Base-by-base conservation (phyloP, 2,113 vertebrate genomes). In the Myotis yumanensis region DNA sequence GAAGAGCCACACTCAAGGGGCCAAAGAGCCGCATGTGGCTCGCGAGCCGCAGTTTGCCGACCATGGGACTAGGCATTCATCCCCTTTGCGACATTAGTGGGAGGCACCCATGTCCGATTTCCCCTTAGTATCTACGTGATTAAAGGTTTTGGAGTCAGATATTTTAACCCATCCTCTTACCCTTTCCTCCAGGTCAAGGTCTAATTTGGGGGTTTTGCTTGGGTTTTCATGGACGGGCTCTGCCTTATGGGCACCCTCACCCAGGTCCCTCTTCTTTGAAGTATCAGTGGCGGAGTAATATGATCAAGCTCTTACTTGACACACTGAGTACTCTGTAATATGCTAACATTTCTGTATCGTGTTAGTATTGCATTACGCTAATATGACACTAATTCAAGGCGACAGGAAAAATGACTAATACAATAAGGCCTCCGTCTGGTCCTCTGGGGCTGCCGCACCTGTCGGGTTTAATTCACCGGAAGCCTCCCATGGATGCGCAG, bases 331-430 rank as follows among this genome's bases (percentile, higher is more conserved):
- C 97, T 98, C 98, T 97, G 95, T 98, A 97, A 98, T 98, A 98
- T 98, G 98, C 98, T 98, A 98, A 98, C 98, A 79, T 98, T 98
- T 98, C 97, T 95, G 93, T 97, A 97, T 98, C 98, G 87, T 97
- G 97, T 98, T 98, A 98, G 98, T 96, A 77, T 95, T 97, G 96
- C 96, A 98, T 98, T 98, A 98, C 97, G 94, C 96, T 98, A 98
- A 98, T 98, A 95, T 98, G 98, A 98, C 97, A 96, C 95, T 98
- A 98, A 98, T 97, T 97, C 83, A 96, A 97, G 98, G 97, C 97
- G 98, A 98, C 98, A 98, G 97, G 87, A 96, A 96, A 98, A 98
- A 98, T 97, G 95, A 98, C 97, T 98, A 98, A 98, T 98, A 98
- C 97, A 98, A 98, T 98, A 98, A 98, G 97, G 96, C 97, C 98